A percentile compares a stretch with the other conserved stretches of the same genome.
phyloP scores from a whole-genome alignment of 2,113 vertebrate species.

The Phalacrocorax brasilianus region DNA sequence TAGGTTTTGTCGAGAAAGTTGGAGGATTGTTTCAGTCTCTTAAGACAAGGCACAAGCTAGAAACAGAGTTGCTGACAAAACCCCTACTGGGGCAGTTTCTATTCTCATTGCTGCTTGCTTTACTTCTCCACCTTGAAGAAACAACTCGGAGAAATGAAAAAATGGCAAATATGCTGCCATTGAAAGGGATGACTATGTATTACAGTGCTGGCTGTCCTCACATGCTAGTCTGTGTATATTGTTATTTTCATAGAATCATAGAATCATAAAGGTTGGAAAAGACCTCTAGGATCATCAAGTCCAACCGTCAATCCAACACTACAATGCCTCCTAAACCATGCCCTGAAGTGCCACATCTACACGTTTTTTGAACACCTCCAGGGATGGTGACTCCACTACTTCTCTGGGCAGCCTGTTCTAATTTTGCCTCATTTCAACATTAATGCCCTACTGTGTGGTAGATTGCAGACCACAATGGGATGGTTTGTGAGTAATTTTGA shows the following conservation, averaged over 20 bases:
- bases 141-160: background rate
- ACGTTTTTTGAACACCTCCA: too few species aligned
- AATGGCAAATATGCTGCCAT: background rate
- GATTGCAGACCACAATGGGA: background rate
- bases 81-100: background rate
- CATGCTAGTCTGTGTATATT: background rate
- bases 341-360: too few species aligned
- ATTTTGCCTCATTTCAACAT: background rate
- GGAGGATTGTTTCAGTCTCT: background rate
- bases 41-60: background rate
- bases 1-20: background rate
- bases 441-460: background rate
- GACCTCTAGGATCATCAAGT: too few species aligned
- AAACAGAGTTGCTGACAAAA: background rate
- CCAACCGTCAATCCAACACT: too few species aligned
- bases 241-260: background rate
- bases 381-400: too few species aligned
- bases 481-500: background rate
- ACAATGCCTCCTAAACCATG: too few species aligned
- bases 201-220: background rate
- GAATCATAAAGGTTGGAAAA: too few species aligned
- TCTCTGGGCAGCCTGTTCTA: too few species aligned
- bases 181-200: background rate
- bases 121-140: background rate
- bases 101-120: background rate